Conservation (phyloP, 1,140 invertebrate species). For the Anastrepha obliqua region DNA sequence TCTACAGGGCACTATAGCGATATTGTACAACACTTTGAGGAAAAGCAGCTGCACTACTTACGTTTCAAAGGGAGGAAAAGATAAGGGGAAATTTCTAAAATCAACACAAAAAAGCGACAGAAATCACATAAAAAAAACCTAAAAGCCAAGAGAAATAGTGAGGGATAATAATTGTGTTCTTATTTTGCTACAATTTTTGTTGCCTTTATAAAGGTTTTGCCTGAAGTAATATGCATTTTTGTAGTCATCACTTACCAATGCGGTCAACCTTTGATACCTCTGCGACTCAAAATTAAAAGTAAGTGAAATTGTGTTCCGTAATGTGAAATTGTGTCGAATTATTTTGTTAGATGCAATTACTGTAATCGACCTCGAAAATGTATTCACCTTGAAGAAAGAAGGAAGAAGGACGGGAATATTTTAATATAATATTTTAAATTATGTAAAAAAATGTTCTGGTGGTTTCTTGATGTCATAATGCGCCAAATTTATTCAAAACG, state of each 20-base stretch:
- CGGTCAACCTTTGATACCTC: background rate
- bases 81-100: background rate
- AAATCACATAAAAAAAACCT: background rate
- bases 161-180: background rate
- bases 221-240: background rate
- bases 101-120: background rate
- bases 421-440: too few species aligned
- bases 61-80: background rate
- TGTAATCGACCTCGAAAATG: too few species aligned
- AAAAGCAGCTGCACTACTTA: conserved; percentile 21
- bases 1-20: background rate
- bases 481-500: too few species aligned
- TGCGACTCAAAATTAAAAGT: background rate
- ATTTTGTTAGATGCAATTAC: too few species aligned
- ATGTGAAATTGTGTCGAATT: too few species aligned
- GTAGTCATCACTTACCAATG: background rate
- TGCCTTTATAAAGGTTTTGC: background rate
- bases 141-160: background rate
- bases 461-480: too few species aligned
- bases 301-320: background rate
- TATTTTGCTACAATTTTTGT: background rate
- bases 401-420: too few species aligned
- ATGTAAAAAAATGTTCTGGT: too few species aligned
- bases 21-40: background rate
- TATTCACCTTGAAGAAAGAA: too few species aligned